These are phyloP conservation scores for Peromyscus maniculatus DNA, from an alignment of 2,113 vertebrate species.

Conservation along the genomic window DNA sequence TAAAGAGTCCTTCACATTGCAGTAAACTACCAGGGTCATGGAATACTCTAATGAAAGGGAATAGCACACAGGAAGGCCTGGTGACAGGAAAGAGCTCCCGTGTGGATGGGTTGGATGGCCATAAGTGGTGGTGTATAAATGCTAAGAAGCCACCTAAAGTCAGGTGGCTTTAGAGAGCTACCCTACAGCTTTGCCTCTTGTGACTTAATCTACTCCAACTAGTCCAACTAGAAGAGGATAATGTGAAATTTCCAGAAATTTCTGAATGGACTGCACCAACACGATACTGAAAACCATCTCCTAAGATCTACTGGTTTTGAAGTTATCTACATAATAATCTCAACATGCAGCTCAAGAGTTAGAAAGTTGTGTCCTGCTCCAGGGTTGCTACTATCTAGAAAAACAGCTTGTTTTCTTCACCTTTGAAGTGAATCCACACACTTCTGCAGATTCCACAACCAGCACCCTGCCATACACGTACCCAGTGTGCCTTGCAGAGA, in stretches of 20 bases:
- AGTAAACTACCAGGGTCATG: neutral
- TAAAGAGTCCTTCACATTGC: neutral
- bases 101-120: neutral
- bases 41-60: neutral
- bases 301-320: neutral
- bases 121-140: neutral
- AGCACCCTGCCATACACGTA: fast-evolving
- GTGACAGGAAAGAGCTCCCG: neutral
- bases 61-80: neutral
- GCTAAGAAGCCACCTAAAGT: neutral
- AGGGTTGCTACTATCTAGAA: neutral
- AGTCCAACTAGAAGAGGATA: neutral
- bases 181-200: neutral
- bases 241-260: slow-evolving; percentile 9
- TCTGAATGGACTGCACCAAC: neutral
- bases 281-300: neutral
- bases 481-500: neutral
- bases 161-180: neutral
- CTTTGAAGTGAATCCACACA: neutral
- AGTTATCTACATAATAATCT: neutral
- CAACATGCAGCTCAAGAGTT: neutral
- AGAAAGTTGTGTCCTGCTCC: neutral
- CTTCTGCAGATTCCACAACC: neutral
- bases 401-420: neutral
- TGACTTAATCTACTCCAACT: neutral